Evolutionary conservation across 2,113 vertebrate species (phyloP).

Genomic region (Dermatemys mawii): DNA sequence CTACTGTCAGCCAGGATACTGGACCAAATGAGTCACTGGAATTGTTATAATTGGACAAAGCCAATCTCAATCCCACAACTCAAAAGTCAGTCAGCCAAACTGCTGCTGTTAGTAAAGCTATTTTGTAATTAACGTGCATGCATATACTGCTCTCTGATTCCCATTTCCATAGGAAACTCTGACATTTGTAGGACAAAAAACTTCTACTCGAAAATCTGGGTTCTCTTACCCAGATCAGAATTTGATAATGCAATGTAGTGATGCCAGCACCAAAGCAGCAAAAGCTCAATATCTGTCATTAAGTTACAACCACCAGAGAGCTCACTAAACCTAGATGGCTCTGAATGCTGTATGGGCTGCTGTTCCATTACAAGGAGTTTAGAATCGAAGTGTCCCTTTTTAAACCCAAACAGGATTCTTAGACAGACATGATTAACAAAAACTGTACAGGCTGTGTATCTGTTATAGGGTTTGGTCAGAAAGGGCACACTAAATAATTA

Average conservation of each 20-base stretch:
- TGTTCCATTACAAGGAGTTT: background rate
- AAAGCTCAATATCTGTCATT: background rate
- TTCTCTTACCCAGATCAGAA: background rate
- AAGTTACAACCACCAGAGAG: background rate
- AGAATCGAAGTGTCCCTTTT: background rate
- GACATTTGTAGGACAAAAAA: background rate
- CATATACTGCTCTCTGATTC: background rate
- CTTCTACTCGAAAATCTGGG: background rate
- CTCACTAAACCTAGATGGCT: background rate
- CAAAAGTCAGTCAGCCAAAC: background rate
- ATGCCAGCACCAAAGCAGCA: background rate
- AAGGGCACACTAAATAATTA: background rate
- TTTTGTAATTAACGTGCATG: rapidly evolving
- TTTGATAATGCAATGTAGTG: rapidly evolving
- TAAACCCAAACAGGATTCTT: background rate
- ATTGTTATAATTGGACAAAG: too few relatives aligned
- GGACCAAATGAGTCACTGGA: background rate
- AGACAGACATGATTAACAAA: background rate
- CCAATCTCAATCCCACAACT: background rate
- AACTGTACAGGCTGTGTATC: rapidly evolving
- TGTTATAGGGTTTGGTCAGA: background rate
- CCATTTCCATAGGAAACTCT: background rate
- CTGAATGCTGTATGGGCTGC: background rate
- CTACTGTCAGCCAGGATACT: background rate
- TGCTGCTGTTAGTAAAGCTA: background rate